phyloP scores from a whole-genome alignment of 2,797 vertebrate species.

The Lepus oiostolus region DNA sequence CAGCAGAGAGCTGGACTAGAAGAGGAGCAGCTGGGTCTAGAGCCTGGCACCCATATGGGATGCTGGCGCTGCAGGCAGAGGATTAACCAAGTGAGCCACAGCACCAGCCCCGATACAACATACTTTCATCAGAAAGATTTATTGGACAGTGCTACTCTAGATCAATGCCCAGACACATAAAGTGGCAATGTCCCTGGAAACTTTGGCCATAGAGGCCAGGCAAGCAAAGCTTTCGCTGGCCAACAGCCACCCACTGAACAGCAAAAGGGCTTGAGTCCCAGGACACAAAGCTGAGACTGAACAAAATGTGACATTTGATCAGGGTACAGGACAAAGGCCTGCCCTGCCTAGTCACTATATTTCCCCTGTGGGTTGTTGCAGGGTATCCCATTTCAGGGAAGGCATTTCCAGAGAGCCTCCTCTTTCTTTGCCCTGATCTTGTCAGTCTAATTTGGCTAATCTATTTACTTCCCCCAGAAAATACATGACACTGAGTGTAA shows the following conservation, averaged over 20 bases:
- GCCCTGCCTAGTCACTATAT: not conserved
- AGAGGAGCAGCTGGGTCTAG: too few relatives aligned
- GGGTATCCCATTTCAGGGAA: constrained; percentile 53
- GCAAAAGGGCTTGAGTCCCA: not conserved
- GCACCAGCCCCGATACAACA: too few relatives aligned
- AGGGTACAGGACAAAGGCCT: not conserved
- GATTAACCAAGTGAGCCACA: too few relatives aligned
- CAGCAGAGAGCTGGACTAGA: too few relatives aligned
- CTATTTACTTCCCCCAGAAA: constrained; percentile 71
- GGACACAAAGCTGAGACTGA: not conserved
- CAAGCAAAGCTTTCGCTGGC: not conserved
- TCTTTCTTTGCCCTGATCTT: constrained; percentile 51
- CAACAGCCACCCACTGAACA: not conserved
- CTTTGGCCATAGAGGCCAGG: too few relatives aligned
- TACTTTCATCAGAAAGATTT: not conserved
- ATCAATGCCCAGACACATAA: not conserved
- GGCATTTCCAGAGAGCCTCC: not conserved
- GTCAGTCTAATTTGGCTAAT: constrained; percentile 66
- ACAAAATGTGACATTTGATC: not conserved
- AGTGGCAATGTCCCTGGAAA: not conserved
- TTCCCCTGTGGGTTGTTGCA: not conserved
- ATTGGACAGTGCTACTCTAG: not conserved
- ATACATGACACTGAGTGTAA: constrained; percentile 43
- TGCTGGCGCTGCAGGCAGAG: too few relatives aligned
- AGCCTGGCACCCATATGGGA: too few relatives aligned